Base-by-base conservation (phyloP, 2,888 invertebrate genomes). In the Glaucopsyche alexis region DNA sequence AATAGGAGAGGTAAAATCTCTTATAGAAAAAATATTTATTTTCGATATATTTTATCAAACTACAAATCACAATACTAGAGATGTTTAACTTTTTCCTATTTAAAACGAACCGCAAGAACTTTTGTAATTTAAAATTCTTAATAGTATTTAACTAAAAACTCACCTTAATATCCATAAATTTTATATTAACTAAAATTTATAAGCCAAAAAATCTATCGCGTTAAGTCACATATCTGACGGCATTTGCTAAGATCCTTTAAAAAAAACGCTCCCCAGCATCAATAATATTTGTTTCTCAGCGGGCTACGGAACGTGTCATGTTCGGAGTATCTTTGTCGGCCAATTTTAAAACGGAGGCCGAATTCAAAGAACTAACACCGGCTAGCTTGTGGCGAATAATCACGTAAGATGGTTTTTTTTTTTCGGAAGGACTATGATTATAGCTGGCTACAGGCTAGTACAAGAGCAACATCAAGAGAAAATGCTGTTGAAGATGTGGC, bases 271-370 rank as follows among this genome's bases (percentile, higher is more conserved):
- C 14, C 14, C 60, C 60, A 14, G 29, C 60, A 29, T 60, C 60
- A 60, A 60, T 60, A 60, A 60, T 60, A 60, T 60, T 60, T 60
- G 60, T 60, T 60, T 60, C 60, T 60, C 60, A 60, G 60, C 60
- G 60, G 60, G 60, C 60, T 60, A 60, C 38, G 29, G 29, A 60
- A 60, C 60, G 60, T 60, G 60, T 60, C 60, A 60, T 60, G 60
- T 60, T 60, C 60, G 60, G 60, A 13, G 60, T 60, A 60, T 60
- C 60, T 60, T 60, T 60, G 60, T 60, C 60, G 60, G 60, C 60
- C 16, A 60, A 60, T 60, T 60, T 60, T 29, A 60, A 60, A 60
- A 60, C 60, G 60, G 60, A 13, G 60, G 60, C 60, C 60, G 60
- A 29, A 60, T 38, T 60, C 60, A 60, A 60, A 60, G 60, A 60